Conservation (phyloP, 1,140 invertebrate species). For the Helicoverpa zea region DNA sequence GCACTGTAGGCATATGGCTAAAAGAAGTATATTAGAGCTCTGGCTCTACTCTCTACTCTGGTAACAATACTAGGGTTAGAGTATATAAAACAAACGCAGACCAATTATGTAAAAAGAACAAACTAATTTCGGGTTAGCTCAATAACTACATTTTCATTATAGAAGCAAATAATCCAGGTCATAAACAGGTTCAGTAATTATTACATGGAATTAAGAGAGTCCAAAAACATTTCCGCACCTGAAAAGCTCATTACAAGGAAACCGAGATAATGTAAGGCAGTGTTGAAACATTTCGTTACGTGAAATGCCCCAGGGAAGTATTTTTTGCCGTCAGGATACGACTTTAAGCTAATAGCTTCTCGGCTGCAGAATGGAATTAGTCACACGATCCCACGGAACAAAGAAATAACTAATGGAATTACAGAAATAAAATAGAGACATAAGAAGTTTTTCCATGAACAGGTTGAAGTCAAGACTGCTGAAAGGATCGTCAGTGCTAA, state of each 20-base stretch:
- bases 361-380: slow-evolving; percentile 38
- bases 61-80: too few species aligned
- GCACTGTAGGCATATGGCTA: too few species aligned
- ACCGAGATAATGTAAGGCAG: slow-evolving; percentile 30
- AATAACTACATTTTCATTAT: neutral
- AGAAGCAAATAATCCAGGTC: neutral
- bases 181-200: slow-evolving; percentile 29
- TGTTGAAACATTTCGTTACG: slow-evolving; percentile 27
- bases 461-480: neutral
- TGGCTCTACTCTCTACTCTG: too few species aligned
- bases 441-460: neutral
- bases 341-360: slow-evolving; percentile 28
- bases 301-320: slow-evolving; percentile 19
- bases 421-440: neutral
- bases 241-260: slow-evolving; percentile 21
- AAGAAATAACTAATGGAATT: neutral
- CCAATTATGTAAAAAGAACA: too few species aligned
- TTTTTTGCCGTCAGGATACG: slow-evolving; percentile 17
- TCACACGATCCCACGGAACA: slow-evolving; percentile 22
- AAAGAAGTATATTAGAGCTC: too few species aligned
- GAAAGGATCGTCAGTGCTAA: too few species aligned
- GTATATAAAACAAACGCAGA: too few species aligned
- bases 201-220: neutral
- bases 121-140: too few species aligned
- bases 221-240: slow-evolving; percentile 13